phyloP scores from a whole-genome alignment of 2,888 invertebrate genomes.

The Ochropacha duplaris region DNA sequence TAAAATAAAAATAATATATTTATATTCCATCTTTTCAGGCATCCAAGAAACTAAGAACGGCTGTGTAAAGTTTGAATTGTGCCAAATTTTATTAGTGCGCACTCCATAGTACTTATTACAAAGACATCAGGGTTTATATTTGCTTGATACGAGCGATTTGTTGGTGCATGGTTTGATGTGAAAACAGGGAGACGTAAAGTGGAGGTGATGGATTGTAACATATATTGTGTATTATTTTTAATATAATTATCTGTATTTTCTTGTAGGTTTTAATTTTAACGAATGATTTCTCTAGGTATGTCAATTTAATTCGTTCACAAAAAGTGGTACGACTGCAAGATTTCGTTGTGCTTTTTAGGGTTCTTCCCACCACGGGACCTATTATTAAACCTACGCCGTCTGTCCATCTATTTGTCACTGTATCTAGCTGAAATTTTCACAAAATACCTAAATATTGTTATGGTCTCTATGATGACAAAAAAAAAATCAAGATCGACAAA shows the following conservation, averaged over 20 bases:
- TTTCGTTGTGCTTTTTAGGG: neutral
- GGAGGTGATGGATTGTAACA: slow-evolving; percentile 22
- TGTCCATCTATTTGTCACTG: too few relatives aligned
- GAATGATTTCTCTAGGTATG: neutral
- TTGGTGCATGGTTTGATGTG: slow-evolving; percentile 20
- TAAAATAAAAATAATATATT: too few relatives aligned
- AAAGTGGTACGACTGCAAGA: neutral
- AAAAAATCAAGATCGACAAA: too few relatives aligned
- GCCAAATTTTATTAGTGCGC: slow-evolving; percentile 37
- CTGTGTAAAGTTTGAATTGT: slow-evolving; percentile 25
- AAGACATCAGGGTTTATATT: slow-evolving; percentile 42
- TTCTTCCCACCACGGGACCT: too few relatives aligned
- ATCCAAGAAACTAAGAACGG: neutral
- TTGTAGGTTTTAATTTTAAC: neutral
- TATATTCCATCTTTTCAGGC: neutral
- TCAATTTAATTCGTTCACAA: neutral
- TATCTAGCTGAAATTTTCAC: too few relatives aligned
- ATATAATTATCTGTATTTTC: neutral
- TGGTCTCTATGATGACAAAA: too few relatives aligned
- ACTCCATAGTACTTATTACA: slow-evolving; percentile 35
- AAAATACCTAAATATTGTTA: too few relatives aligned
- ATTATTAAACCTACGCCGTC: too few relatives aligned
- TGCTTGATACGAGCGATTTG: slow-evolving; percentile 35
- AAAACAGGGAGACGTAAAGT: slow-evolving; percentile 42
- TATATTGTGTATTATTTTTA: neutral